These are phyloP conservation scores for Anisognathus igniventris DNA, from an alignment of 2,797 vertebrate genomes.

Conservation along the genomic window DNA sequence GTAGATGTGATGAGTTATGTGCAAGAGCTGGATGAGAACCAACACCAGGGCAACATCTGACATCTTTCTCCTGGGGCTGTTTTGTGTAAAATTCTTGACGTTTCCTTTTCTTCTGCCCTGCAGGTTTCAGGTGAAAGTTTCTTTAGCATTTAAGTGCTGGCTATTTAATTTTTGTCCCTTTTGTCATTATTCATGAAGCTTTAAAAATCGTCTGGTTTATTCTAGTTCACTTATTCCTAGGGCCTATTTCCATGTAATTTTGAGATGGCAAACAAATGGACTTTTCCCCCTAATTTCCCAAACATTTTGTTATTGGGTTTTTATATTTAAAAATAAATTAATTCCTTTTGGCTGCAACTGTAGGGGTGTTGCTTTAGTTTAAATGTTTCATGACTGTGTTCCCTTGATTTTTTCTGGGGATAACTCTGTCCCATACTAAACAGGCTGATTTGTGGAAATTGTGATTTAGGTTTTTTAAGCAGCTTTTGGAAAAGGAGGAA, in stretches of 20 bases:
- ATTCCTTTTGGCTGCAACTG: background rate
- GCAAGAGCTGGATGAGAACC: too few relatives aligned
- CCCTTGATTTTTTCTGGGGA: background rate
- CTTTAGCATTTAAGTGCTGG: background rate
- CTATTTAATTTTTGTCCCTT: background rate
- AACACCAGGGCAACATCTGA: background rate
- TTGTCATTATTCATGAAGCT: background rate
- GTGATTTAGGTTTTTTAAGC: background rate
- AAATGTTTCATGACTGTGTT: rapidly evolving
- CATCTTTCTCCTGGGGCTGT: background rate
- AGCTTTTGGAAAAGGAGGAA: background rate
- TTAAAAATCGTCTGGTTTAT: background rate
- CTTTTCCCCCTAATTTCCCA: rapidly evolving
- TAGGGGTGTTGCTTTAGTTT: background rate
- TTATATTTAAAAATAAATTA: background rate
- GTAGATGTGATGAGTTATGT: background rate
- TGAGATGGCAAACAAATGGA: background rate
- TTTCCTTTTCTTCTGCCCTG: background rate
- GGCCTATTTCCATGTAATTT: background rate
- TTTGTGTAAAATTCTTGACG: background rate
- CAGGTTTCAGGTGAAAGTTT: background rate
- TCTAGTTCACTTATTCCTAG: background rate
- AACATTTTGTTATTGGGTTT: background rate
- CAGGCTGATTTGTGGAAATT: background rate
- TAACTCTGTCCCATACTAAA: background rate